Evolutionary conservation across 2,888 invertebrate genomes (phyloP), one percentile per base, ranked within the genome.

Genomic region (Ochropleura plecta): DNA sequence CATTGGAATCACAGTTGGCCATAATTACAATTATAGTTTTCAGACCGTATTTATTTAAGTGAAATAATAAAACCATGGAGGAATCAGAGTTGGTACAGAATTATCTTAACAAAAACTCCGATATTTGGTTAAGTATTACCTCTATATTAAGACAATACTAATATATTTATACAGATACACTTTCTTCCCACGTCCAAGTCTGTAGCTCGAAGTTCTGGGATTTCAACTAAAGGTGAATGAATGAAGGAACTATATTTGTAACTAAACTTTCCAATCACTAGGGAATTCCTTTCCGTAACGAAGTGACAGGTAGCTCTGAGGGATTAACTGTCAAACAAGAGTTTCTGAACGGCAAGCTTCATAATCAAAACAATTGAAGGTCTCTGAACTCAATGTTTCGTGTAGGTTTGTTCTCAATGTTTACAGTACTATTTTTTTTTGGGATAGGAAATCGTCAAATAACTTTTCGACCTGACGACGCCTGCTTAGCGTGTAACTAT

Each of bases 331-430:
- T 18, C 44, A n/a, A 44, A 73, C 18, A 40, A 30, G 20, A 40
- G 44, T 73, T 64, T 73, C 42, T 44, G n/a, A 53, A 42, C 57
- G 9, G 20, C 0, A 40, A 53, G 18, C 5, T 66, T 49, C 12
- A 51, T 42, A 66, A 65, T 46, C 53, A 30, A 73, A n/a, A 49
- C n/a, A 46, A 49, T 62, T 66, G 30, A 53, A 78, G 20, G 79
- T 44, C 30, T n/a, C 18, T 57, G 42, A 70, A 57, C 79, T 51
- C 20, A 6, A 78, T 51, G 14, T 57, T 20, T 55, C 5, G 30
- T 49, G 72, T 79, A 30, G 60, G 62, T 18, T 44, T 42, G 51
- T 20, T 70, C 30, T 40, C 16, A 18, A 62, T 20, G 46, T 20
- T 42, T 9, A 78, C 18, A 18, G 60, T 62, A n/a, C 57, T 49